Evolutionary conservation across 37 sponge, comb jelly and placozoan species (phyloP).

Genomic region (Amphimedon queenslandica): DNA sequence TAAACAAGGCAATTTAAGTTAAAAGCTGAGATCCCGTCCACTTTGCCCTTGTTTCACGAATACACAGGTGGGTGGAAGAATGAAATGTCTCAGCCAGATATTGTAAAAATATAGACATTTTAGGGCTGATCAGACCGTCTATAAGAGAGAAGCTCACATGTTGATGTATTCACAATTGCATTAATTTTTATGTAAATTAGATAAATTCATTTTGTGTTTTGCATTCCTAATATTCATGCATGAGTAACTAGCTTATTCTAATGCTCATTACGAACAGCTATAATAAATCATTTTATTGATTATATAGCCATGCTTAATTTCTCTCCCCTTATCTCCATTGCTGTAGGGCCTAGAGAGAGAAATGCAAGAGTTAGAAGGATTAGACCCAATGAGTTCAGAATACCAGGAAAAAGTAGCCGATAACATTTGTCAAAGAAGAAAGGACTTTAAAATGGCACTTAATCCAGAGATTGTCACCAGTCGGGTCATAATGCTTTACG

Average conservation of each 20-base stretch:
- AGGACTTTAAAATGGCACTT: constrained; percentile 75
- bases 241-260: neutral
- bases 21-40: too few relatives aligned
- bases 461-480: constrained; percentile 88
- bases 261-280: neutral
- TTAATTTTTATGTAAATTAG: too few relatives aligned
- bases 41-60: too few relatives aligned
- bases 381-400: constrained; percentile 70
- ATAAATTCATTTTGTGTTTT: neutral
- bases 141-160: too few relatives aligned
- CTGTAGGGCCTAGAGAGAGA: constrained; percentile 50
- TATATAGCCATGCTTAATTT: too few relatives aligned
- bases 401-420: constrained; percentile 73
- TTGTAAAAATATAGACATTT: too few relatives aligned
- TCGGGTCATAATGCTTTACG: constrained; percentile 89
- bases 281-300: neutral
- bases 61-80: too few relatives aligned
- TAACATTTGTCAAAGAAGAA: constrained; percentile 57
- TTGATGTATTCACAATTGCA: too few relatives aligned
- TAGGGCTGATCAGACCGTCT: too few relatives aligned
- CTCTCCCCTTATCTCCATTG: too few relatives aligned
- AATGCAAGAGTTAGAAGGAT: constrained; percentile 52
- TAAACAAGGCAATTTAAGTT: too few relatives aligned
- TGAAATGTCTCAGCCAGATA: too few relatives aligned
- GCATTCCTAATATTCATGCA: neutral